These are phyloP conservation scores for Chaetops frenatus DNA, from an alignment of 2,113 vertebrate species.

Conservation along the genomic window DNA sequence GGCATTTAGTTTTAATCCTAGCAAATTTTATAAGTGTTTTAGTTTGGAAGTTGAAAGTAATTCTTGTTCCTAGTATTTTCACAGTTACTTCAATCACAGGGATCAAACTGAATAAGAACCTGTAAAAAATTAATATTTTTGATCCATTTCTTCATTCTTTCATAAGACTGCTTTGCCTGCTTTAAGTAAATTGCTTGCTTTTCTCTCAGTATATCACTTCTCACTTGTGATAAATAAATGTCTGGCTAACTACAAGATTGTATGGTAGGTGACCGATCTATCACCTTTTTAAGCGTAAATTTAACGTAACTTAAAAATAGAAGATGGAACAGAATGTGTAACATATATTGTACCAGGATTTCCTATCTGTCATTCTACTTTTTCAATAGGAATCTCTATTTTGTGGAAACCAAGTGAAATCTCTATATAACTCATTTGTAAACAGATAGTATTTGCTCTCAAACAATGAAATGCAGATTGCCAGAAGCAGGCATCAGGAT, in stretches of 20 bases:
- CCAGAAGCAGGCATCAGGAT: constrained; percentile 19
- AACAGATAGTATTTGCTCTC: constrained; percentile 43
- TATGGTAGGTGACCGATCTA: background rate
- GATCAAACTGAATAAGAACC: background rate
- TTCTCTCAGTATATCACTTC: background rate
- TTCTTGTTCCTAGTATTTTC: background rate
- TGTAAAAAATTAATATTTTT: background rate
- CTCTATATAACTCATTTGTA: constrained; percentile 26
- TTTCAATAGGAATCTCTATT: background rate
- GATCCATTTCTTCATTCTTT: background rate
- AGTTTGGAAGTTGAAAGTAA: background rate
- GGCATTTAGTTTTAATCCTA: background rate
- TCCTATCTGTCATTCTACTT: background rate
- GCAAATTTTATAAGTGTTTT: background rate
- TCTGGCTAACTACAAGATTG: background rate
- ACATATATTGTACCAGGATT: background rate
- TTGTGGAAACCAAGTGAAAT: background rate
- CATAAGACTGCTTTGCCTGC: background rate
- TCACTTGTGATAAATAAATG: background rate
- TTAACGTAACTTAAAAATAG: background rate
- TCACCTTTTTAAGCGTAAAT: background rate
- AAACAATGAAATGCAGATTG: constrained; percentile 34
- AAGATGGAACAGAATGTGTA: background rate
- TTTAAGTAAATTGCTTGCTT: background rate
- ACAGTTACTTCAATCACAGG: background rate